phyloP scores from a whole-genome alignment of 2,797 vertebrate genomes.

The Molossus molossus region DNA sequence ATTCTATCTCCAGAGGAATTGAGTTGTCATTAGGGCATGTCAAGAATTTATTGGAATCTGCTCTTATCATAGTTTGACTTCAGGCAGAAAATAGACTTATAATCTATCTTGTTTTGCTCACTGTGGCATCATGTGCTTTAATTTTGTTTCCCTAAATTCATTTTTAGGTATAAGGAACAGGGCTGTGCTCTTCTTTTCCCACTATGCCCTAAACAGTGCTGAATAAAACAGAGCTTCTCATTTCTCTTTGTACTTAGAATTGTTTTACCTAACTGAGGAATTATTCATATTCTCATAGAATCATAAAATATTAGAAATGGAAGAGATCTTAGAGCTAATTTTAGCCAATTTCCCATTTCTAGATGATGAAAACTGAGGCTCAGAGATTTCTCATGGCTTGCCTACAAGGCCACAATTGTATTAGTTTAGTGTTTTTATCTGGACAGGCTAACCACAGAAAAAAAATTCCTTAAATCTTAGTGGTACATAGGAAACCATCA shows the following conservation, averaged over 20 bases:
- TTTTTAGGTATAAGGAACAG: not conserved
- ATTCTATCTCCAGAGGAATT: not conserved
- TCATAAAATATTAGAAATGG: not conserved
- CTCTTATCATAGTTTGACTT: conserved; percentile 10
- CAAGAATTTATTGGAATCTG: not conserved
- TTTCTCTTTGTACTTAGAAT: conserved; percentile 54
- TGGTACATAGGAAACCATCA: not conserved
- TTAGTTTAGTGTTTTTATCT: conserved; percentile 7
- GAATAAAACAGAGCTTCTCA: not conserved
- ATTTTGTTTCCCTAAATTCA: conserved; percentile 13
- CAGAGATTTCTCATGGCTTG: not conserved
- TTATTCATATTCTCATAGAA: conserved; percentile 41
- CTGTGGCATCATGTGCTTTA: not conserved
- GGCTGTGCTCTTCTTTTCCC: not conserved
- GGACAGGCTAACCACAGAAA: not conserved
- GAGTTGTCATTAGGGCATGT: not conserved
- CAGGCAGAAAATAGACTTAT: not conserved
- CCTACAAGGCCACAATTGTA: not conserved
- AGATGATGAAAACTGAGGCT: not conserved
- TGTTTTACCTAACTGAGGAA: conserved; percentile 20
- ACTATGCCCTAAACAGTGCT: not conserved
- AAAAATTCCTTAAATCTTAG: not conserved
- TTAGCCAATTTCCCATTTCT: not conserved
- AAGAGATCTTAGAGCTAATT: not conserved
- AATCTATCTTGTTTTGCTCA: not conserved